A percentile compares a stretch with the other conserved stretches of the same genome.
Conservation (phyloP, 1,140 invertebrate species). For the Drosophila orosa region DNA sequence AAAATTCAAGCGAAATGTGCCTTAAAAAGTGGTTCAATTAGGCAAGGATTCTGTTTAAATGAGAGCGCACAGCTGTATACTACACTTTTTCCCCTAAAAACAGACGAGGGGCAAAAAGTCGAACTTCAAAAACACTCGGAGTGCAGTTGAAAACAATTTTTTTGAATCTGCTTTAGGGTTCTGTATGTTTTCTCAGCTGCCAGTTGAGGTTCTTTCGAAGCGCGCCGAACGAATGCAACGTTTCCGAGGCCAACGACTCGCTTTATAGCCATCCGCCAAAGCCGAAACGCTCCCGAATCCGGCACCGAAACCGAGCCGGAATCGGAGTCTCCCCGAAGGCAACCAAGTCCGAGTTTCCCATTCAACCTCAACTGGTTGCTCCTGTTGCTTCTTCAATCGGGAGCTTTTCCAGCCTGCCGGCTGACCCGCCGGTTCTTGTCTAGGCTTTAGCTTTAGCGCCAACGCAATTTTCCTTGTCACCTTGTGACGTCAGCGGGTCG, state of each 20-base stretch:
- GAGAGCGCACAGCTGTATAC: constrained; percentile 25
- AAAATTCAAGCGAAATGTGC: constrained; percentile 31
- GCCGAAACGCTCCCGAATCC: constrained; percentile 38
- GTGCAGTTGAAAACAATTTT: constrained; percentile 33
- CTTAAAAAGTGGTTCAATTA: constrained; percentile 58
- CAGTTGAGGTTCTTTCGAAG: constrained; percentile 64
- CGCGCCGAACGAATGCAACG: constrained; percentile 72
- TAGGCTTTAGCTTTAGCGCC: constrained; percentile 34
- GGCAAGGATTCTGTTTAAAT: neutral
- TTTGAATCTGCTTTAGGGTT: constrained; percentile 29
- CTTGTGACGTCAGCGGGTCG: constrained; percentile 61
- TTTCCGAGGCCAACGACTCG: constrained; percentile 47
- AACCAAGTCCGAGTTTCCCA: constrained; percentile 6
- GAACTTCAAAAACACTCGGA: constrained; percentile 14
- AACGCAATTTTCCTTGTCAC: constrained; percentile 41
- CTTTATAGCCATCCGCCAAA: constrained; percentile 66
- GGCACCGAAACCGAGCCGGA: constrained; percentile 12
- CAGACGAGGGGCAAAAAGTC: neutral
- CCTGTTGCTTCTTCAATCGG: constrained; percentile 71
- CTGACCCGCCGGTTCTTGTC: constrained; percentile 50
- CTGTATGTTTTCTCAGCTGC: constrained; percentile 13
- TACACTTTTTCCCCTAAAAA: constrained; percentile 23
- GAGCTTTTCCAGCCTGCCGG: constrained; percentile 38
- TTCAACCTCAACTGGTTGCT: constrained; percentile 75
- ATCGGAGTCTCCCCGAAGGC: constrained; percentile 4